Evolutionary conservation across 1,140 invertebrate genomes (phyloP), one percentile per base, ranked within the genome.

Genomic region (Schlechtendalia chinensis): DNA sequence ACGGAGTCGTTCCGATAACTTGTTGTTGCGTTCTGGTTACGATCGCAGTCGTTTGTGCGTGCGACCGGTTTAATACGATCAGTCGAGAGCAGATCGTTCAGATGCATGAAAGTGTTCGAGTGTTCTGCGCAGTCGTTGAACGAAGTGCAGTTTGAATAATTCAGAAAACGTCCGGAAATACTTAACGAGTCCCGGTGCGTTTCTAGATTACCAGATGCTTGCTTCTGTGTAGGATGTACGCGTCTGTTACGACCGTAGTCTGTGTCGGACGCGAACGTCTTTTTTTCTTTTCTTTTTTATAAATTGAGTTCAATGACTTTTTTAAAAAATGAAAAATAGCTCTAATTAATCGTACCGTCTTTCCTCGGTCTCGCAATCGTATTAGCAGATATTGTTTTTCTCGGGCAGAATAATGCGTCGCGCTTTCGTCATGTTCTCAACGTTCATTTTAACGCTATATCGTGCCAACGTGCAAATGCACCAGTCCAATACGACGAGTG

Each of bases 71-170:
- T 39, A 39, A 39, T 8, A 17, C 27, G 8, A 67, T 45, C 19
- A n/a, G n/a, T 67, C 5, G 22, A 67, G 22, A 39, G 10, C 14
- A 22, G 1, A 67, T 45, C n/a, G 32, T 67, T 45, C 12, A 45
- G n/a, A 22, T 45, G n/a, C 4, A 45, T 5, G 27, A 0, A 29
- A 14, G 5, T 45, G 17, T 22, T 39, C 22, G 22, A 67, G n/a
- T 22, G 45, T 67, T 45, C 14, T 45, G 1, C 8, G 32, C 45
- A 47, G 24, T 47, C 39, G 17, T 69, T 69, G 47, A 69, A 14
- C 22, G n/a, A 5, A 22, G 45, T 67, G 63, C 63, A 45, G 32
- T 65, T 39, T 65, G 32, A 65, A 65, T 67, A 45, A 67, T 47
- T 69, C 14, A 47, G 12, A 69, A 45, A 69, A 47, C 6, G 39